Evolutionary conservation across 1,140 invertebrate species (phyloP).

Genomic region (Caenorhabditis remanei): DNA sequence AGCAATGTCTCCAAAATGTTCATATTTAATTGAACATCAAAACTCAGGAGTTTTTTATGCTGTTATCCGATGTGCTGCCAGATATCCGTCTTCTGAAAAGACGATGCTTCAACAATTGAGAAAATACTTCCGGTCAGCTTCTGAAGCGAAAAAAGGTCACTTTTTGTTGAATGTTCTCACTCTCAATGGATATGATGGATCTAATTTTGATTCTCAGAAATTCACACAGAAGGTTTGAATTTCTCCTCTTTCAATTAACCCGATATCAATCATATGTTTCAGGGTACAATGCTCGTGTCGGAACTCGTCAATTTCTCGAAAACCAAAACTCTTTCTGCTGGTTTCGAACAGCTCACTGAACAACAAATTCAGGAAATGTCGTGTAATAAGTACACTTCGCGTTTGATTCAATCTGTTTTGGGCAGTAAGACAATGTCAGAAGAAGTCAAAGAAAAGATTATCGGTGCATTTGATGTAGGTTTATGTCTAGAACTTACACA

Average conservation of each 20-base stretch:
- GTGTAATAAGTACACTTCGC: constrained; percentile 36
- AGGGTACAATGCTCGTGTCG: constrained; percentile 57
- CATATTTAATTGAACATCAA: constrained; percentile 5
- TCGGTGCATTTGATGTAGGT: constrained; percentile 58
- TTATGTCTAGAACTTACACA: neutral
- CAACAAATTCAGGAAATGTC: constrained; percentile 52
- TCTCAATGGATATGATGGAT: constrained; percentile 41
- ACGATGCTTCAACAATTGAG: constrained; percentile 15
- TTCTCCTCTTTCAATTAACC: neutral
- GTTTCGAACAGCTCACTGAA: constrained; percentile 10
- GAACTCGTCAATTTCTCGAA: constrained; percentile 45
- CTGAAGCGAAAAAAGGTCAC: constrained; percentile 35
- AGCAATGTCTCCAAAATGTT: constrained; percentile 36
- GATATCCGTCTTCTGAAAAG: constrained; percentile 17
- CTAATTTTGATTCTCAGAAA: constrained; percentile 32
- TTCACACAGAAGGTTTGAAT: constrained; percentile 22
- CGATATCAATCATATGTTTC: neutral
- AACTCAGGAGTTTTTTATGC: neutral
- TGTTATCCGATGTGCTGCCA: neutral
- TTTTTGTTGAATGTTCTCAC: constrained; percentile 55
- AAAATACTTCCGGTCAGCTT: constrained; percentile 29
- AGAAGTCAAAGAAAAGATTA: constrained; percentile 58
- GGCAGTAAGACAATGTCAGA: constrained; percentile 31
- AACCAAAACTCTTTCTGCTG: constrained; percentile 15
- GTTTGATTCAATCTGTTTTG: constrained; percentile 58